Base-by-base conservation (phyloP, 2,888 invertebrate species). In the Dysmachus trigonus region DNA sequence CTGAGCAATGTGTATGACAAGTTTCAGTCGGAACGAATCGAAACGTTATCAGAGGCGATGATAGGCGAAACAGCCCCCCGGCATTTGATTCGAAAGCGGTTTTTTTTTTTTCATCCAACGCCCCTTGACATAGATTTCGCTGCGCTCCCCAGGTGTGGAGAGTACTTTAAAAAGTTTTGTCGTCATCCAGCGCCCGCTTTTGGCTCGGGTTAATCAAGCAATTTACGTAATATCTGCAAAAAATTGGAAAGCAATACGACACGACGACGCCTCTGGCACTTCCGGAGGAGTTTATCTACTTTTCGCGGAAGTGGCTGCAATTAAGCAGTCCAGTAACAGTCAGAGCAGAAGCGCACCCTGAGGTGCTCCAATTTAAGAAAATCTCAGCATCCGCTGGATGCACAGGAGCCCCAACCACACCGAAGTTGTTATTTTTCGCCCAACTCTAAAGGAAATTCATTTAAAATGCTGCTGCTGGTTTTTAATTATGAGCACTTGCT, bases 401-500 rank as follows among this genome's bases (percentile, higher is more conserved):
- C 33, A 31, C 15, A 33, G 18, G 62, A n/a, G 62, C 22, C 62
- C 10, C n/a, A n/a, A n/a, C n/a, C 22, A 8, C 62, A 22, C 27
- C 10, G 31, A 51, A 33, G 81, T 62, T 81, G 47, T 53, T 51
- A 81, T 81, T 81, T 81, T 81, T 33, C n/a, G 33, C 81, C 7
- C 10, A 10, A 33, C 18, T 51, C 81, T 22, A 53, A 53, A 33
- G 47, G 81, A 47, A 81, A 81, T 53, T 62, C 53, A 81, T 81
- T 81, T 81, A 81, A 31, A 31, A 53, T 81, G 62, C 47, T 81
- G 77, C 77, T 77, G 62, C 81, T 81, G 47, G 47, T 81, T 81
- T 81, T 81, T 81, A 81, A 81, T 81, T 81, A 81, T 81, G 47
- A 53, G 53, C 81, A 31, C 81, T 81, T 81, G 81, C 30, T 47